Evolutionary conservation across 1,140 invertebrate species (phyloP), one percentile per base, ranked within the genome.

Genomic region (Cydia amplana): DNA sequence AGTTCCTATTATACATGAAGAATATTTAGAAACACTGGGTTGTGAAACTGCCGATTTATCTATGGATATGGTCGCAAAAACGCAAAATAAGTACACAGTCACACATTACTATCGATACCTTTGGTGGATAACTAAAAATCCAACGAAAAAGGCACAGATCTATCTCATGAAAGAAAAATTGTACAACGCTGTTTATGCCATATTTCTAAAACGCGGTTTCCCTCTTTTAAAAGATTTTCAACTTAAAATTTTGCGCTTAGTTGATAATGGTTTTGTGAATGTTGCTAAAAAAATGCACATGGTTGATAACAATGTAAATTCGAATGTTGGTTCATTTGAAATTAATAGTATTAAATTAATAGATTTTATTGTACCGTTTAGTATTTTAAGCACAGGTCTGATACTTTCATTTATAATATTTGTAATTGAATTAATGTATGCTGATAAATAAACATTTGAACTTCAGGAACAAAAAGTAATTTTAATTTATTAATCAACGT

Each of bases 1-100:
- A 40, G n/a, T 70, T 18, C 32, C 32, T 40, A 36, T 70, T 16
- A 18, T 70, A 36, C 12, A 70, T 20, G 28, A 40, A 70, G n/a
- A 70, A 1, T 18, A 14, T 36, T 1, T 36, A 18, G 65, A 70
- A 70, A 40, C n/a, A n/a, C 1, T 0, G 0, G 32, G 32, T 40
- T 70, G 65, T n/a, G 65, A 36, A 18, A 70, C 32, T 40, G 28
- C 14, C 2, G 65, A 70, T 43, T 40, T 16, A 4, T 18, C 32
- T 2, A n/a, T 70, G 32, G 65, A 70, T 18, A 20, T 23, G 20
- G n/a, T 70, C 0, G 65, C 20, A 23, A 43, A 36, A 18, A 70
- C 28, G n/a, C n/a, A 70, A 10, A 70, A 12, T 18, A 70, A 70
- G 36, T 70, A 70, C 16, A 70, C 65, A 40, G n/a, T 70, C 16